phyloP scores from a whole-genome alignment of 2,113 vertebrate species.

The Formicarius rufipectus region DNA sequence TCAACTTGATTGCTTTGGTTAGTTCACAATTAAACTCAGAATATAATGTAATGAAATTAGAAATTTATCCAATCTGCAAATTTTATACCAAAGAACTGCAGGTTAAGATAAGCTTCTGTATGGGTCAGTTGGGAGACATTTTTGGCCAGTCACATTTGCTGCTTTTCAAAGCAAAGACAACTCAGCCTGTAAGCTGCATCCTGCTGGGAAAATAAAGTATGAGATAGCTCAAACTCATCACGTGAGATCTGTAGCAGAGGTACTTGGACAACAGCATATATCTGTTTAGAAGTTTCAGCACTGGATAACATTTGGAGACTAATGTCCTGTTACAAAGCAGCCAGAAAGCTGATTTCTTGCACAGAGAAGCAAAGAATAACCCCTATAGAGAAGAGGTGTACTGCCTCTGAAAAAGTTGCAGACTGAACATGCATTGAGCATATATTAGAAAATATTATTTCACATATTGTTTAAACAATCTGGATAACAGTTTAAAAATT shows the following conservation, averaged over 20 bases:
- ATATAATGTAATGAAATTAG: neutral
- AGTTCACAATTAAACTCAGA: neutral
- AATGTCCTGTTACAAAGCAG: neutral
- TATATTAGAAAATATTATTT: neutral
- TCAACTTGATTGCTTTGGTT: neutral
- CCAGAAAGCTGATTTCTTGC: neutral
- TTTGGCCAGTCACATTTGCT: neutral
- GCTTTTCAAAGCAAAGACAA: neutral
- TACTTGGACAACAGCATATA: neutral
- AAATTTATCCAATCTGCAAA: neutral
- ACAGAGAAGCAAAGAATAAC: neutral
- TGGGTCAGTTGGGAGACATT: neutral
- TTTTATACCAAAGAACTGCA: neutral
- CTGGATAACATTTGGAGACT: neutral
- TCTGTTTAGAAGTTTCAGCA: neutral
- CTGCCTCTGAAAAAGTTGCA: neutral
- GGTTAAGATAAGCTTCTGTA: neutral
- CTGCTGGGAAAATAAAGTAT: neutral
- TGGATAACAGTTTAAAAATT: neutral
- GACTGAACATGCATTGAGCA: neutral
- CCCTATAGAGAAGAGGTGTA: neutral
- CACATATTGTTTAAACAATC: neutral
- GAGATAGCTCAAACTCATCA: neutral
- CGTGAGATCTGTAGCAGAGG: neutral
- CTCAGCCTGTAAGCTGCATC: neutral